Percentiles rank a stretch among this genome's conserved stretches.
Evolutionary conservation across 2,888 invertebrate genomes (phyloP).

Genomic region (Arctia plantaginis): DNA sequence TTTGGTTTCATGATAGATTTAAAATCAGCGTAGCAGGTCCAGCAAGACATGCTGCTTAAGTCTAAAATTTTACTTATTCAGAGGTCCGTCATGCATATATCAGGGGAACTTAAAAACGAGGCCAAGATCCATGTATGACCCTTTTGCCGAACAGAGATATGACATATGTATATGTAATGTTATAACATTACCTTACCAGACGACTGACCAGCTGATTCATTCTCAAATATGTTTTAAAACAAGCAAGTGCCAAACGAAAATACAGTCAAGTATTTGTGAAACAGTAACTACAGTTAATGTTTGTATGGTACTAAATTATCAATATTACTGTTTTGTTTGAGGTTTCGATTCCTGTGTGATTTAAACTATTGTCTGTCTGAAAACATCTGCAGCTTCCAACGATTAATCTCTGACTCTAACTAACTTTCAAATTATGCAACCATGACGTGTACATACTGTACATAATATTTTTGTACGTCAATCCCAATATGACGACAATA

Average conservation of each 20-base stretch:
- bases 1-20: too few species aligned
- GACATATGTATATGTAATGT: neutral
- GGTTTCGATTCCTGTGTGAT: neutral
- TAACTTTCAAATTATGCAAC: neutral
- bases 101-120: too few species aligned
- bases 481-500: neutral
- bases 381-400: neutral
- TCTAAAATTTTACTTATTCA: too few species aligned
- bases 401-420: neutral
- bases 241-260: slow-evolving; percentile 34
- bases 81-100: too few species aligned
- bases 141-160: neutral
- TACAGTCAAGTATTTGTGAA: slow-evolving; percentile 42
- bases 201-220: slow-evolving; percentile 51
- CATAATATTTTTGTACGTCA: neutral
- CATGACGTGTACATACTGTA: neutral
- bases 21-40: too few species aligned
- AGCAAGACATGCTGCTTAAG: too few species aligned
- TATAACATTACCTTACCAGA: slow-evolving; percentile 23
- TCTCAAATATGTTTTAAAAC: slow-evolving; percentile 33
- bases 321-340: slow-evolving; percentile 13
- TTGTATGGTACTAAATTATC: slow-evolving; percentile 34
- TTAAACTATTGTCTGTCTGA: neutral
- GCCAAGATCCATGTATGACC: too few species aligned
- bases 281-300: slow-evolving; percentile 28